phyloP scores from a whole-genome alignment of 2,888 invertebrate genomes.

The Dorcus parallelipipedus region DNA sequence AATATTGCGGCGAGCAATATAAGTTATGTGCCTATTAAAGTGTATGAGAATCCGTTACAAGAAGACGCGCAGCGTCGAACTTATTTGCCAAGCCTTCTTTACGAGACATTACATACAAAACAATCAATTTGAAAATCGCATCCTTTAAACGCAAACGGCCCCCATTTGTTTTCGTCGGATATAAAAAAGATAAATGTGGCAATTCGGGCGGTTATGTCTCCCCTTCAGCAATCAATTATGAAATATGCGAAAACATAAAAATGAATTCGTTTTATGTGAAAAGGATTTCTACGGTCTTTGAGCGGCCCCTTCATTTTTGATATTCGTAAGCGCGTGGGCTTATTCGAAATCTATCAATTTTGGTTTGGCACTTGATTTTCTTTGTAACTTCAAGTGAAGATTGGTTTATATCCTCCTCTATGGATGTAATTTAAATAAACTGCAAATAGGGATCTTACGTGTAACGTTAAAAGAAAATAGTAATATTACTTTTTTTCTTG shows the following conservation, averaged over 20 bases:
- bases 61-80: no score
- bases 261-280: conserved; percentile 32
- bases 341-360: conserved; percentile 41
- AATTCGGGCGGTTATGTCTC: conserved; percentile 28
- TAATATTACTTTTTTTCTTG: no score
- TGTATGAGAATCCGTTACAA: no score
- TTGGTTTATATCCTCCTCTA: conserved; percentile 35
- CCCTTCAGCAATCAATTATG: conserved; percentile 40
- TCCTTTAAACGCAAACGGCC: conserved; percentile 34
- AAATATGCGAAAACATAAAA: conserved; percentile 41
- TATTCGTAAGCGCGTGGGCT: conserved; percentile 20
- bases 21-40: no score
- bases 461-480: conserved; percentile 1
- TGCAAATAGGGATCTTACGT: conserved; percentile 44
- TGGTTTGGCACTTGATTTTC: conserved; percentile 34
- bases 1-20: no score
- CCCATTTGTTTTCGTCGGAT: conserved; percentile 35
- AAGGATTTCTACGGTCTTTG: conserved; percentile 34
- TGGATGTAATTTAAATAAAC: conserved; percentile 46
- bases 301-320: conserved; percentile 26
- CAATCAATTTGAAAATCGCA: conserved; percentile 37
- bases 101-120: conserved; percentile 33
- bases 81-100: conserved; percentile 10
- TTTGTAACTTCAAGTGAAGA: conserved; percentile 33
- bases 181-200: conserved; percentile 39